phyloP scores from a whole-genome alignment of 2,888 invertebrate species.

The Meteorus colon region DNA sequence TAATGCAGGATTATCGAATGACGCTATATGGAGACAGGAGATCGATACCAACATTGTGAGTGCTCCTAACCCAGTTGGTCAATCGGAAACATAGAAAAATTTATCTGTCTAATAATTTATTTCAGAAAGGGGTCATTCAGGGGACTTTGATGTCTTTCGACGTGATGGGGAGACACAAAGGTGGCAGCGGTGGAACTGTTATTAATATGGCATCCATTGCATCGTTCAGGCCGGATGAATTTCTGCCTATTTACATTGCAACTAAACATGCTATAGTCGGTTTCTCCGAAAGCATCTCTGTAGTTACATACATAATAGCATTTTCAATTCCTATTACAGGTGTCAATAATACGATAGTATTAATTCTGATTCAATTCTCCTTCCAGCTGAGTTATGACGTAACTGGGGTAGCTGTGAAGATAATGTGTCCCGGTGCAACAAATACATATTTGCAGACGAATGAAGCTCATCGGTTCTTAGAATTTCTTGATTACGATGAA shows the following conservation, averaged over 20 bases:
- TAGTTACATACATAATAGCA: neutral
- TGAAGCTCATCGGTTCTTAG: too few relatives aligned
- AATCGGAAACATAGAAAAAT: neutral
- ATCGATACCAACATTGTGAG: slow-evolving; percentile 67
- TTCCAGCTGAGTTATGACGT: slow-evolving; percentile 58
- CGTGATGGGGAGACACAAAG: slow-evolving; percentile 72
- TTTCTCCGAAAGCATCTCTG: slow-evolving; percentile 43
- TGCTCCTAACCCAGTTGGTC: neutral
- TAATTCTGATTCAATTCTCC: too few relatives aligned
- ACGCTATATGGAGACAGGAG: slow-evolving; percentile 61
- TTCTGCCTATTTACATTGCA: slow-evolving; percentile 76
- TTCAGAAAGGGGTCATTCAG: slow-evolving; percentile 70
- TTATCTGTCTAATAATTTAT: neutral
- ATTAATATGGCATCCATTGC: slow-evolving; percentile 79
- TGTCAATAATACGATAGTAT: neutral
- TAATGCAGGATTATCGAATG: slow-evolving; percentile 66
- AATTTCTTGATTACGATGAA: slow-evolving; percentile 8
- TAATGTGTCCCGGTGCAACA: slow-evolving; percentile 67
- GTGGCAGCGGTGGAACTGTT: slow-evolving; percentile 77
- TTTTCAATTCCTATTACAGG: slow-evolving; percentile 22
- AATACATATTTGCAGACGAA: slow-evolving; percentile 60
- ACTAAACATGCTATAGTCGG: slow-evolving; percentile 74
- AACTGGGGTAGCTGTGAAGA: slow-evolving; percentile 66
- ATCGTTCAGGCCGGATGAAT: slow-evolving; percentile 74
- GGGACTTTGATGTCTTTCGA: slow-evolving; percentile 71